phyloP scores from a whole-genome alignment of 1,140 invertebrate species.

The Asobara japonica region DNA sequence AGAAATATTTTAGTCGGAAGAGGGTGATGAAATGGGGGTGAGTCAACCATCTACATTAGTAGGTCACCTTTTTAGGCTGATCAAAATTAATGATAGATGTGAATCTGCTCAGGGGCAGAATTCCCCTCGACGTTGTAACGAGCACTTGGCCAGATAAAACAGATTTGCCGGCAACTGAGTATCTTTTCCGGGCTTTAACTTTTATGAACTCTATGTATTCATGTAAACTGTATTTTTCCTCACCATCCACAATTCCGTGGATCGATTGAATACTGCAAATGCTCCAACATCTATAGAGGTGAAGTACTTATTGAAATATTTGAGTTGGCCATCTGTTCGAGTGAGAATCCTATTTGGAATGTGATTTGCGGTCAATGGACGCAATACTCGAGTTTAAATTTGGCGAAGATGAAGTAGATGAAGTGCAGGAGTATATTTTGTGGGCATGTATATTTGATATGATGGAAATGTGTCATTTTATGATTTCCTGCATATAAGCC shows the following conservation, averaged over 20 bases:
- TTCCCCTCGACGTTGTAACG: background rate
- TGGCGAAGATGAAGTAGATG: too few species aligned
- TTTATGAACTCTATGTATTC: background rate
- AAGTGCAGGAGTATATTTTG: too few species aligned
- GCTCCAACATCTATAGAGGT: background rate
- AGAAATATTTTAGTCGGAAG: background rate
- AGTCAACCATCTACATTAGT: background rate
- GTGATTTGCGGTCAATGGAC: background rate
- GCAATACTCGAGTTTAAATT: background rate
- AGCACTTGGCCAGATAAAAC: background rate
- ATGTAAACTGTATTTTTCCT: background rate
- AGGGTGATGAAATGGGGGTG: background rate
- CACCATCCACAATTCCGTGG: background rate
- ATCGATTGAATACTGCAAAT: background rate
- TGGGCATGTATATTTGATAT: too few species aligned
- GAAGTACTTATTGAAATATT: background rate
- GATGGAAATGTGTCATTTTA: too few species aligned
- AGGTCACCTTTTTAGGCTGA: background rate
- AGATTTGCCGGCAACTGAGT: too few species aligned
- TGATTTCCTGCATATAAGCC: too few species aligned
- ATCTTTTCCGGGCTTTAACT: too few species aligned
- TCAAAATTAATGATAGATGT: background rate
- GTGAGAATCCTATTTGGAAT: background rate
- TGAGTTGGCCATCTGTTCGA: background rate
- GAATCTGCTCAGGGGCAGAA: background rate